Evolutionary conservation across 37 sponge, comb jelly and placozoan species (phyloP).

Genomic region (Dysidea cf. avara): DNA sequence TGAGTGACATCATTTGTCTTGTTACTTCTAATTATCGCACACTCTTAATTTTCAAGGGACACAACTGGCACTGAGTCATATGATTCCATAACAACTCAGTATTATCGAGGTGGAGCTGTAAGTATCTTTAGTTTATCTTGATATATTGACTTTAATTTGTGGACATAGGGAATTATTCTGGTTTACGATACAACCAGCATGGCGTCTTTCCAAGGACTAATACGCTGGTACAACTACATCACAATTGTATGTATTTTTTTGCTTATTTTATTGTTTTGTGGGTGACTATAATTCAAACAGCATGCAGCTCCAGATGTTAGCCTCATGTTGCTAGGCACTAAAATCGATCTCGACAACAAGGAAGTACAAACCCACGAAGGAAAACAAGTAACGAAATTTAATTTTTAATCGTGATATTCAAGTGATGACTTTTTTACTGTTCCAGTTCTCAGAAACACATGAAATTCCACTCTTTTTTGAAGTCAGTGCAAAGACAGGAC

Average conservation of each 20-base stretch:
- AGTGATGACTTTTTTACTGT: neutral
- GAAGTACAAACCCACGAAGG: constrained; percentile 64
- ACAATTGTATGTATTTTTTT: constrained; percentile 25
- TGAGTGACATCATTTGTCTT: constrained; percentile 2
- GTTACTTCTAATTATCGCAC: neutral
- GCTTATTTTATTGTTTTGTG: neutral
- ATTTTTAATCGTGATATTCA: no score
- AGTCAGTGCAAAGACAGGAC: constrained; percentile 76
- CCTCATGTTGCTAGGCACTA: constrained; percentile 62
- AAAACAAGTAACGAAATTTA: constrained; percentile 30
- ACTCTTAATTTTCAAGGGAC: constrained; percentile 29
- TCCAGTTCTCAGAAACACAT: constrained; percentile 52
- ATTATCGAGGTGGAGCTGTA: constrained; percentile 72
- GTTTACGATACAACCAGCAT: constrained; percentile 65
- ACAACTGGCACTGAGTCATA: constrained; percentile 63
- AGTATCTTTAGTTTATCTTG: constrained; percentile 12
- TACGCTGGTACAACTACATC: constrained; percentile 60
- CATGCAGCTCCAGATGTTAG: constrained; percentile 74
- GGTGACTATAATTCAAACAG: constrained; percentile 4
- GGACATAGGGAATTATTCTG: constrained; percentile 62
- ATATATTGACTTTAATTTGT: neutral
- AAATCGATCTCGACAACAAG: constrained; percentile 53
- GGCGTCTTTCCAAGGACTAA: constrained; percentile 44
- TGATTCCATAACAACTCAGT: constrained; percentile 76
- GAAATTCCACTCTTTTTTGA: constrained; percentile 66